Evolutionary conservation across 1,140 invertebrate genomes (phyloP), one percentile per base, ranked within the genome.

Genomic region (Medauroidea extradentata): DNA sequence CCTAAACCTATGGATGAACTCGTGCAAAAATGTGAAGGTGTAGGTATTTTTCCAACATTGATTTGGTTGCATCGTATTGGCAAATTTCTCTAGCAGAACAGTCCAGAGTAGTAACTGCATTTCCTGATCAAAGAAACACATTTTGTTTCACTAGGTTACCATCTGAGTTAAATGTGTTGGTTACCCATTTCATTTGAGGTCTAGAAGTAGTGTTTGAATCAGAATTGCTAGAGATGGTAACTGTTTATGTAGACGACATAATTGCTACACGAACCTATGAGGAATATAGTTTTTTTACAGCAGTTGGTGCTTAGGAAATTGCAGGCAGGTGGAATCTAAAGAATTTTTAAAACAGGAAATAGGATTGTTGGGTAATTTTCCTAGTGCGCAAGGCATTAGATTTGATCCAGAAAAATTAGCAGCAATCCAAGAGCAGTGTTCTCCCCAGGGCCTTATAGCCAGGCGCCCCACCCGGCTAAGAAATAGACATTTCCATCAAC

Each of bases 11-110:
- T 25, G 9, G 44, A 46, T 5, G 44, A 46, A 46, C 42, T 73
- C 2, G 38, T 73, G 16, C 66, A 69, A 56, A 56, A 59, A n/a
- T 69, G 67, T 55, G 23, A 66, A 43, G 62, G 60, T 55, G 42
- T 4, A 64, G 65, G 14, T 69, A 49, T 54, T 65, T 74, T 25
- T 67, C 67, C 3, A 62, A 61, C 5, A 59, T 73, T 2, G 72
- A 74, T 60, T 53, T 74, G 41, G 66, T 62, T n/a, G 67, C 67
- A 42, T 68, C 67, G 0, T 75, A 75, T 54, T 73, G 72, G 62
- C 73, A 73, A 61, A 67, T 75, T 14, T 62, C 67, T 0, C 53
- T 74, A 18, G 50, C 34, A 5, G 29, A 59, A 39, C 49, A 69
- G 3, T 68, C 66, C 38, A 60, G 57, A 13, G 63, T 68, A 25